Conservation (phyloP, 2,797 vertebrate genomes). For the Cirrhinus mrigala region DNA sequence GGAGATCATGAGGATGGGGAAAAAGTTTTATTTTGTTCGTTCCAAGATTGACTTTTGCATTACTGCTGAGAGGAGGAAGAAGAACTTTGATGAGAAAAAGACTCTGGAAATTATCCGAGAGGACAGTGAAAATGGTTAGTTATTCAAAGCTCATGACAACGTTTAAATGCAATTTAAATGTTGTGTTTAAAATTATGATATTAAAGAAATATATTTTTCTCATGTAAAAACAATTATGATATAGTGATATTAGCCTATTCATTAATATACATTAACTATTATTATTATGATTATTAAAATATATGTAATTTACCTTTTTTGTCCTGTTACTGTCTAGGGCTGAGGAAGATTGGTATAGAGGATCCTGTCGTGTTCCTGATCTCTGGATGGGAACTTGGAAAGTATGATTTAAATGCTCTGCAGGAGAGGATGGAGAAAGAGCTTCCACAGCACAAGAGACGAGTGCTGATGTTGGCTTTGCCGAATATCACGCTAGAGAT, state of each 20-base stretch:
- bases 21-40: slow-evolving; percentile 78
- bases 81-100: slow-evolving; percentile 57
- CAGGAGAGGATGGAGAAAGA: slow-evolving; percentile 74
- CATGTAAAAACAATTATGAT: not conserved
- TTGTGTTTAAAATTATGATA: not conserved
- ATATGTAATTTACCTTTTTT: not conserved
- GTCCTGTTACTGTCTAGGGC: slow-evolving; percentile 21
- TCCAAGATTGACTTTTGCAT: slow-evolving; percentile 75
- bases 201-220: not conserved
- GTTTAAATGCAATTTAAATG: not conserved
- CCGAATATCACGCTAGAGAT: slow-evolving; percentile 60
- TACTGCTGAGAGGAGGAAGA: slow-evolving; percentile 66
- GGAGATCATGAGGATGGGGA: slow-evolving; percentile 71
- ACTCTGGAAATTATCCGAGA: slow-evolving; percentile 65
- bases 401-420: slow-evolving; percentile 73
- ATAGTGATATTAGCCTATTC: not conserved
- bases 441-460: slow-evolving; percentile 72
- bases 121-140: slow-evolving; percentile 62
- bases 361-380: slow-evolving; percentile 75
- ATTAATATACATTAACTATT: no score
- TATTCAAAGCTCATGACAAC: not conserved
- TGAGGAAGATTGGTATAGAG: slow-evolving; percentile 30
- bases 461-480: slow-evolving; percentile 67
- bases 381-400: slow-evolving; percentile 65
- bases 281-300: no score